Evolutionary conservation across 2,888 invertebrate genomes (phyloP), one percentile per base, ranked within the genome.

Genomic region (Meiosimyza decipiens): DNA sequence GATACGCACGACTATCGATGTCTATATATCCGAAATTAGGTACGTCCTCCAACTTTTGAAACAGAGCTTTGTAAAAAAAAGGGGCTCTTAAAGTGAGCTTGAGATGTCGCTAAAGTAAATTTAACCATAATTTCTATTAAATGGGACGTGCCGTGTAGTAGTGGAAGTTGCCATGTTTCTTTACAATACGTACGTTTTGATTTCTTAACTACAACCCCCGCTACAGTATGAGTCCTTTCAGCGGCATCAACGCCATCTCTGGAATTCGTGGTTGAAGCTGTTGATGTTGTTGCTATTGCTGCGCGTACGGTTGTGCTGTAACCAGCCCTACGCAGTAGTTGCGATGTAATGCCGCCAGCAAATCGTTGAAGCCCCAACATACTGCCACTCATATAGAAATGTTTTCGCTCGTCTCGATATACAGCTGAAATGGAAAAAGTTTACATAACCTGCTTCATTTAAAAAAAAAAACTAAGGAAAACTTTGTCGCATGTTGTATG

Each of bases 401-500:
- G 59, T 71, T 69, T 66, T 60, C 59, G 28, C 28, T 54, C n/a
- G n/a, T 62, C 28, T 28, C 28, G n/a, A n/a, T 66, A 33, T 67
- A 51, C 54, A 75, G 76, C 80, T 84, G 81, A 73, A 84, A 83
- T 52, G 77, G 75, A 71, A 81, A 79, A 79, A 82, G 84, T 85
- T 85, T 85, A 86, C 84, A 86, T 85, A 86, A 86, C 86, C 86
- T 86, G 83, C 78, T 80, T 81, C 83, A 76, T 77, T 76, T 73
- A 66, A 33, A 52, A 40, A n/a, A 65, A 18, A 57, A 40, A 15
- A 28, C 3, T 2, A 13, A 0, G 13, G 16, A 33, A 40, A 40
- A 40, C 40, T 40, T 40, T 1, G 9, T 40, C 6, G 40, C 40
- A 40, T 4, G 28, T 28, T 3, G 28, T 28, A n/a, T 28, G 2